Conservation (phyloP, 2,113 vertebrate species). For the Zapus hudsonius region DNA sequence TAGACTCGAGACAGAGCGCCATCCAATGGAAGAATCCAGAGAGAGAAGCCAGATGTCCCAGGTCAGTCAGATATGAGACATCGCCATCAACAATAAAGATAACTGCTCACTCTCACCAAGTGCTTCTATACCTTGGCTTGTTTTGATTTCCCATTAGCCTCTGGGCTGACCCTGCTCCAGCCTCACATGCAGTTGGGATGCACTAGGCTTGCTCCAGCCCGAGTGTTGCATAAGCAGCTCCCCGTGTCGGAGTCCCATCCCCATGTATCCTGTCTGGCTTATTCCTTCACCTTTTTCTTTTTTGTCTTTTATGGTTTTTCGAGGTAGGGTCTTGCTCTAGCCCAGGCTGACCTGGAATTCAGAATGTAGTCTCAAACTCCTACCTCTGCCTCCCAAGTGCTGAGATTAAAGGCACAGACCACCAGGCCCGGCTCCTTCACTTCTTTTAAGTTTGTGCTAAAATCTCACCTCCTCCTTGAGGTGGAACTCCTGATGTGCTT, state of each 20-base stretch:
- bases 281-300: too few species aligned
- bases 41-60: too few species aligned
- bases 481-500: neutral
- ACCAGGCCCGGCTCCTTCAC: neutral
- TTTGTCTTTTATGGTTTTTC: too few species aligned
- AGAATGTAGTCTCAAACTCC: too few species aligned
- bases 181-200: neutral
- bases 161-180: too few species aligned
- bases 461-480: neutral
- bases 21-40: neutral
- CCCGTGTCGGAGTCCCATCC: neutral
- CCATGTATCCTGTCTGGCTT: too few species aligned
- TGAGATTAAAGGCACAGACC: too few species aligned
- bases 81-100: neutral
- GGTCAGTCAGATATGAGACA: neutral
- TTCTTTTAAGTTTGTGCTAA: neutral
- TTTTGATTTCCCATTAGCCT: neutral
- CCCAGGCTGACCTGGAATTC: too few species aligned
- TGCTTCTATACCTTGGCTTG: neutral
- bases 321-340: too few species aligned
- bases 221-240: too few species aligned
- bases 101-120: neutral
- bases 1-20: neutral
- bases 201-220: neutral
- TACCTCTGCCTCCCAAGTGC: too few species aligned